A percentile compares a stretch with the other conserved stretches of the same genome.
Conservation (phyloP, 2,113 vertebrate genomes). For the Ochotona princeps region DNA sequence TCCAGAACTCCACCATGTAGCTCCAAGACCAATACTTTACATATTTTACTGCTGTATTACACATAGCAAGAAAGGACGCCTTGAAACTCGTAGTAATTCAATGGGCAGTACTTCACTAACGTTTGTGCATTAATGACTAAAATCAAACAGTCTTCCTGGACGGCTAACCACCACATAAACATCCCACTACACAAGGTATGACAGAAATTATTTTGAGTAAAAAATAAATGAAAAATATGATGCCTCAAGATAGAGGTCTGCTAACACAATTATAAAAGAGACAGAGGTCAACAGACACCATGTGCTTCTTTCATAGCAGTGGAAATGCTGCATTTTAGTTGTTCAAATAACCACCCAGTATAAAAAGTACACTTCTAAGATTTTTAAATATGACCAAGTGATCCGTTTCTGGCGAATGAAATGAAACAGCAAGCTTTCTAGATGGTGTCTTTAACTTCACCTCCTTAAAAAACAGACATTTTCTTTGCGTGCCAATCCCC, state of each 20-base stretch:
- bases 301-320: not conserved
- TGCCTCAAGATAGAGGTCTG: not conserved
- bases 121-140: constrained; percentile 22
- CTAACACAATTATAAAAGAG: not conserved
- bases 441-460: not conserved
- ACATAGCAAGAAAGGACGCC: not conserved
- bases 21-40: constrained; percentile 15
- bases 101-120: not conserved
- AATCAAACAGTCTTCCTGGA: constrained; percentile 25
- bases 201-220: constrained; percentile 20
- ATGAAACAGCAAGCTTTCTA: not conserved
- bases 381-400: not conserved
- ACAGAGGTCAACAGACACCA: not conserved
- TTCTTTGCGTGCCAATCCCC: not conserved
- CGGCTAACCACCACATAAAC: not conserved
- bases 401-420: not conserved
- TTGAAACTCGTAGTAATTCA: constrained; percentile 56
- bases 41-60: not conserved
- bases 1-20: constrained; percentile 39
- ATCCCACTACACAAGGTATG: not conserved
- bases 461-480: not conserved
- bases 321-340: constrained; percentile 27
- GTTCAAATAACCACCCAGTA: not conserved
- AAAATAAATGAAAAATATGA: not conserved
- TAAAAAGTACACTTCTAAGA: constrained; percentile 47